Evolutionary conservation across 2,888 invertebrate species (phyloP), one percentile per base, ranked within the genome.

Genomic region (Magallana nippona): DNA sequence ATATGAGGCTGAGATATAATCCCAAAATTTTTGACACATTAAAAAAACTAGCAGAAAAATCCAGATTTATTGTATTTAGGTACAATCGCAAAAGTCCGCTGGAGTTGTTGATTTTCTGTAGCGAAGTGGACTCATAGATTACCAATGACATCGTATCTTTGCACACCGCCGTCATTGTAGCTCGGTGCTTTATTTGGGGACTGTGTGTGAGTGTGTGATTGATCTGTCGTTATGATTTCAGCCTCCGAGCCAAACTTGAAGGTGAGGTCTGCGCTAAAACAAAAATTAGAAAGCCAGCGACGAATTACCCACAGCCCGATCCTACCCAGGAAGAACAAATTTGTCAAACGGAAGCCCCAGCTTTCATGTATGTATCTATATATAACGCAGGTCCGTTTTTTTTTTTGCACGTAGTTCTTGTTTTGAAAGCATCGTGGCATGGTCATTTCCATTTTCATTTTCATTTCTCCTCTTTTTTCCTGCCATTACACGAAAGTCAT

Each of bases 211-310:
- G 27, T 13, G 71, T 71, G 71, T 11, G 71, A 71, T 19, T 71
- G 60, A 71, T 60, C 78, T 84, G 84, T 87, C 82, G 87, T 89
- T 84, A 88, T 89, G 89, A 83, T 92, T 92, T 90, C 93, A 92
- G 98, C 98, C 94, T 98, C 98, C 95, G 98, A 98, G 96, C 98
- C 98, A 92, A 98, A 98, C 96, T 91, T 92, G 87, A 95, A 95
- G 91, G 94, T 95, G 84, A 94, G 94, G 88, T 94, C 95, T 71
- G 94, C 94, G 80, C 90, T 94, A 86, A 95, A 98, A 95, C 97
- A 98, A 94, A 98, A 98, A 94, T 97, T 98, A 57, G 85, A 86
- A 95, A 93, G 94, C 83, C 98, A 98, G 95, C 96, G 98, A 90
- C 96, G 98, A 94, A 92, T 91, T 78, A 90, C 91, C 27, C 97